Evolutionary conservation across 2,113 vertebrate genomes (phyloP), one percentile per base, ranked within the genome.

Genomic region (Bos indicus): DNA sequence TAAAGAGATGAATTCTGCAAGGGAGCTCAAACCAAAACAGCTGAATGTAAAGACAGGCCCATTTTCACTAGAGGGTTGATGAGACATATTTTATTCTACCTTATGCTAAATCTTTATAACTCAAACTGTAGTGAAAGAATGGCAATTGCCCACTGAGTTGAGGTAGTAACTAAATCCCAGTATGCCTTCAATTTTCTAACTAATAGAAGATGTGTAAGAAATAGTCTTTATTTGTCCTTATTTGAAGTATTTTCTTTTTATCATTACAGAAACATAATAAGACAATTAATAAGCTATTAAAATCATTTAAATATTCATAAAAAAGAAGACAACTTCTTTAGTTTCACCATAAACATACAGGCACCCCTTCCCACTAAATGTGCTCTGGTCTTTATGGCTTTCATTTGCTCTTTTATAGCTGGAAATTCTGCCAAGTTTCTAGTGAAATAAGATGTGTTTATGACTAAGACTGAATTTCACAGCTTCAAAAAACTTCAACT

Each of bases 391-490:
- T 91, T 94, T 91, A 88, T 67, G 80, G 21, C 43, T 88, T 67
- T 51, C 30, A 30, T 97, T 93, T 89, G 36, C 46, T 95, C 56
- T 62, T 95, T 54, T 92, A 90, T 64, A 90, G 23, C 90, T 94
- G 40, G 78, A 52, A 88, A 97, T 94, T 91, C 30, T 94, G 62
- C 88, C 87, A 96, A 64, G 30, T 12, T 84, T 93, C 71, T 94
- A 84, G 92, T 81, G 43, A 97, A 97, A 85, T 64, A 87, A 93
- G 28, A 74, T 14, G 21, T 91, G 67, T 84, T 97, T 97, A 97
- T 93, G 36, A 93, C 36, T 94, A 83, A 87, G 51, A 90, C 48
- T 91, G 67, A 96, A 96, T 95, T 96, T 92, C 40, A 62, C 60
- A 98, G 89, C 64, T 95, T 93, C 46, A 95, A 90, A 93, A 95